A percentile compares a stretch with the other conserved stretches of the same genome.
Conservation (phyloP, 2,797 vertebrate genomes). For the Psittacula derbiana region DNA sequence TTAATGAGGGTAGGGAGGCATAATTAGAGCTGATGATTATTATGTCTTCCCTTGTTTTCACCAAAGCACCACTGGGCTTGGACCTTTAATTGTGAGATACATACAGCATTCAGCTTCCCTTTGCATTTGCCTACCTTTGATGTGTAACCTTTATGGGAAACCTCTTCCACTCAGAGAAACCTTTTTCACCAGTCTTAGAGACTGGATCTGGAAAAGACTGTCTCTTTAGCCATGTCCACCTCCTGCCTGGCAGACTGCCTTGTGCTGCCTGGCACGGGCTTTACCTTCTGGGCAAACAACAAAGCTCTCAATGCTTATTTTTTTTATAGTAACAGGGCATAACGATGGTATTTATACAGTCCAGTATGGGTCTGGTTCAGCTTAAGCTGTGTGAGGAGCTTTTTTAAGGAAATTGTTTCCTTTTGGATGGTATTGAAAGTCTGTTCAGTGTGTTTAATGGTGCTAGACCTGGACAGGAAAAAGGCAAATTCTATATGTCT, state of each 20-base stretch:
- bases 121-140: background rate
- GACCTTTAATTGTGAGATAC: background rate
- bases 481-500: background rate
- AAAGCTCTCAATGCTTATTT: background rate
- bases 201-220: background rate
- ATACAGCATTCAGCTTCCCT: background rate
- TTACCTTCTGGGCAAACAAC: background rate
- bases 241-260: conserved; percentile 21
- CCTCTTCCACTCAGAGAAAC: background rate
- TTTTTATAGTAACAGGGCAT: conserved; percentile 4
- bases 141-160: background rate
- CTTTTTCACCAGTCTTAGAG: background rate
- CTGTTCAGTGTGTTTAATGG: conserved; percentile 32
- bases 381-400: background rate
- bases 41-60: background rate
- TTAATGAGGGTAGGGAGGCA: background rate
- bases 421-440: conserved; percentile 34
- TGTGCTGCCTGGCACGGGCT: background rate
- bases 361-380: background rate
- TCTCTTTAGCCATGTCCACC: conserved; percentile 5
- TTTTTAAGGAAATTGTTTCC: background rate
- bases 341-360: background rate
- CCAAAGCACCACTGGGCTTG: background rate
- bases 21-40: background rate
- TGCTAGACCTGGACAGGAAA: conserved; percentile 58